Evolutionary conservation across 1,140 invertebrate genomes (phyloP).

Genomic region (Plodia interpunctella): DNA sequence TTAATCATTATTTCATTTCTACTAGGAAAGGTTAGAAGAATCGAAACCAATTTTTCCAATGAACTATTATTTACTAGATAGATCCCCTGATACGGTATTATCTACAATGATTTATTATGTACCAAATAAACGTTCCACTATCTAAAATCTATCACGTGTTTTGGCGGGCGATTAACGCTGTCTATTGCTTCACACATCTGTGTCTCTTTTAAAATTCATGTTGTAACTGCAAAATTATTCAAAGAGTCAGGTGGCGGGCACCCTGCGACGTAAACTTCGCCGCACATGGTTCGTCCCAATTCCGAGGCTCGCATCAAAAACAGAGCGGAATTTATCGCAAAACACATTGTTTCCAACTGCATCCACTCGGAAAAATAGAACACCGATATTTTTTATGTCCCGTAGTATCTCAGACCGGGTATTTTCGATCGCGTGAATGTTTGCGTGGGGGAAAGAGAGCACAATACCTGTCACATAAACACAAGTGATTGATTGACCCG

Average conservation of each 20-base stretch:
- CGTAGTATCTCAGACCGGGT: conserved; percentile 19
- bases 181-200: conserved; percentile 57
- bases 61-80: too few species aligned
- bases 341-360: conserved; percentile 27
- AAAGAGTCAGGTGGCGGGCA: conserved; percentile 45
- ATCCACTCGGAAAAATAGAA: conserved; percentile 19
- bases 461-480: conserved; percentile 69
- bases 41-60: too few species aligned
- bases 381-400: conserved; percentile 35
- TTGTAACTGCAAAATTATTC: conserved; percentile 66
- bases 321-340: conserved; percentile 24
- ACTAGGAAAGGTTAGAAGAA: too few species aligned
- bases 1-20: too few species aligned
- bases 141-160: conserved; percentile 14
- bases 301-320: conserved; percentile 25
- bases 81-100: background rate
- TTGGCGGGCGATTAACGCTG: background rate
- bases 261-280: conserved; percentile 34
- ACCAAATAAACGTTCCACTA: conserved; percentile 10
- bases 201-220: conserved; percentile 57
- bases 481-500: conserved; percentile 70
- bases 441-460: conserved; percentile 33
- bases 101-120: background rate
- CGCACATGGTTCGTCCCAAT: conserved; percentile 27
- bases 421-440: conserved; percentile 36